Percentiles rank a stretch among this genome's conserved stretches.
phyloP scores from a whole-genome alignment of 2,113 vertebrate species.

The Cariama cristata region DNA sequence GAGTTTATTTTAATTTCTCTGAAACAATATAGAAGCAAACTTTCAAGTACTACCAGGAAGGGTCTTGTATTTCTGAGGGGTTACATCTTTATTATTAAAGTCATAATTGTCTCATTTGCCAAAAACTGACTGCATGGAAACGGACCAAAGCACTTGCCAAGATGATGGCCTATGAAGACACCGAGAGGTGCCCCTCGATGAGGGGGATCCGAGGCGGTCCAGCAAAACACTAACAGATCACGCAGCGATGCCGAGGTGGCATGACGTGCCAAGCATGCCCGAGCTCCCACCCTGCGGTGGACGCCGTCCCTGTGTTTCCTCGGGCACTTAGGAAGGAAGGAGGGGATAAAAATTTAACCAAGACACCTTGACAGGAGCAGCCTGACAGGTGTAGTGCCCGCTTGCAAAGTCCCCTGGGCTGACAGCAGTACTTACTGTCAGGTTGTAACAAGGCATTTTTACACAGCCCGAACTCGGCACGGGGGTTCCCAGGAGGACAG shows the following conservation, averaged over 20 bases:
- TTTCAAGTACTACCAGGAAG: not conserved
- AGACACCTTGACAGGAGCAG: not conserved
- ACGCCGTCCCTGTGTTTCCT: not conserved
- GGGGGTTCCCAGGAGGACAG: rapidly evolving
- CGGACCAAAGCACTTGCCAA: not conserved
- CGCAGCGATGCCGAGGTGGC: rapidly evolving
- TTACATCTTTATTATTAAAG: not conserved
- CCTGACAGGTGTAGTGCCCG: rapidly evolving
- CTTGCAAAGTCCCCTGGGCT: not conserved
- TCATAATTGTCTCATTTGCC: not conserved
- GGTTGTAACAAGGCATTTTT: rapidly evolving
- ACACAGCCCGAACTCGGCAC: rapidly evolving
- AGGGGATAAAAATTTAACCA: not conserved
- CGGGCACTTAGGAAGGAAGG: not conserved
- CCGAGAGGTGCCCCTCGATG: not conserved
- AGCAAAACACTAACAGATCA: not conserved
- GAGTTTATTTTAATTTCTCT: not conserved
- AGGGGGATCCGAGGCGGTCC: not conserved
- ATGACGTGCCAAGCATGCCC: rapidly evolving
- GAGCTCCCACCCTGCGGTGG: rapidly evolving
- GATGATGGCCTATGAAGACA: rapidly evolving
- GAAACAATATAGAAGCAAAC: not conserved
- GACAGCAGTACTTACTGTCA: not conserved
- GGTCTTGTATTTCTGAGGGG: not conserved
- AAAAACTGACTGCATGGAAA: not conserved